These are phyloP conservation scores for Clivina fossor DNA, from an alignment of 2,888 invertebrate genomes.

Conservation along the genomic window DNA sequence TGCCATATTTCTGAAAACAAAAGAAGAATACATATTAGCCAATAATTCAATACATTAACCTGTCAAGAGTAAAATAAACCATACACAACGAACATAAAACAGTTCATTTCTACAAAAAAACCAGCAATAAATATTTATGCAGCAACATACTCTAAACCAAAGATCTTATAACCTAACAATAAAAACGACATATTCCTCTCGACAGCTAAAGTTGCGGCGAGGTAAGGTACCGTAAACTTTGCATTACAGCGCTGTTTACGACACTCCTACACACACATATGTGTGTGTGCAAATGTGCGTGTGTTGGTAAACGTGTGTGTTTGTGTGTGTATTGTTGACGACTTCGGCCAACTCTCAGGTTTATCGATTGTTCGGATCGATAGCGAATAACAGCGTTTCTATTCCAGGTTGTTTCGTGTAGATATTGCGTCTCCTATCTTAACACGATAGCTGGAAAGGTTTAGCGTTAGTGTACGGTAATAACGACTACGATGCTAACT, in stretches of 20 bases:
- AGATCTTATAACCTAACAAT: not conserved
- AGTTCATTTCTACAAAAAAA: not conserved
- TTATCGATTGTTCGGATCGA: slow-evolving; percentile 29
- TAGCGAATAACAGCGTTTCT: no score
- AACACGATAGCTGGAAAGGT: no score
- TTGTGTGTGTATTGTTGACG: not conserved
- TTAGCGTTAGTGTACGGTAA: no score
- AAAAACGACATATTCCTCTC: not conserved
- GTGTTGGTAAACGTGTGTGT: not conserved
- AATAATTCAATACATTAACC: not conserved
- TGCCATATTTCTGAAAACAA: slow-evolving; percentile 25
- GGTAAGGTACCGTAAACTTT: no score
- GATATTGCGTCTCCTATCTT: no score
- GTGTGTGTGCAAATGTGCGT: not conserved
- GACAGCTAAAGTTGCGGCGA: not conserved
- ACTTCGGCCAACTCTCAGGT: slow-evolving; percentile 20
- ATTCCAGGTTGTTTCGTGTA: no score
- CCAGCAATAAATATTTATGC: not conserved
- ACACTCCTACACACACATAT: not conserved
- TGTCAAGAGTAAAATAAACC: no score
- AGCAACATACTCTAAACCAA: not conserved
- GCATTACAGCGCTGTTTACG: not conserved
- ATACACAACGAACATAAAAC: not conserved
- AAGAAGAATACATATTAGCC: slow-evolving; percentile 6
- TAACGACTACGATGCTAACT: no score